A percentile compares a stretch with the other conserved stretches of the same genome.
These are phyloP conservation scores for Etheostoma cragini DNA, from an alignment of 2,113 vertebrate genomes.

Conservation along the genomic window DNA sequence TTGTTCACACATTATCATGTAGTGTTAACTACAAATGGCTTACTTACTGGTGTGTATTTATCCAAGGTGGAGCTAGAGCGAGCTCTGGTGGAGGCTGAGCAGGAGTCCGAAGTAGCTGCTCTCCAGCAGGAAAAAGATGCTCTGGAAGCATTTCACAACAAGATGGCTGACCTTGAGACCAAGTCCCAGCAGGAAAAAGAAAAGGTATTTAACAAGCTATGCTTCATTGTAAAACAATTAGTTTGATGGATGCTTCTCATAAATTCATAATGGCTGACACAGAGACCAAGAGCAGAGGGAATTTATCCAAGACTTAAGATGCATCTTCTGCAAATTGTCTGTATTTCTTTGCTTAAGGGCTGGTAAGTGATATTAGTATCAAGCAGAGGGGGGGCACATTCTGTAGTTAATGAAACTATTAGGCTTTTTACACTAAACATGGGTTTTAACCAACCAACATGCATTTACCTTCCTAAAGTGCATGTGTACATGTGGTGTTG, in stretches of 20 bases:
- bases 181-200: constrained; percentile 92
- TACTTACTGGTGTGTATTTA: constrained; percentile 7
- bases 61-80: constrained; percentile 93
- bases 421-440: not conserved
- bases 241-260: not conserved
- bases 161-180: constrained; percentile 91
- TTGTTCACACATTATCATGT: not conserved
- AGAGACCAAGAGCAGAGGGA: not conserved
- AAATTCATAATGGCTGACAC: not conserved
- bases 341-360: not conserved
- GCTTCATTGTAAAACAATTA: not conserved
- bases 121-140: constrained; percentile 93
- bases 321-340: not conserved
- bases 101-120: constrained; percentile 91
- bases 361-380: not conserved
- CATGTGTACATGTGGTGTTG: constrained; percentile 14
- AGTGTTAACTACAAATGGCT: not conserved
- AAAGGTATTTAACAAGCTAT: constrained; percentile 85
- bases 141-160: constrained; percentile 90
- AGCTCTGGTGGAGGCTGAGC: constrained; percentile 94
- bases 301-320: not conserved
- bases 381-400: not conserved
- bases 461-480: not conserved
- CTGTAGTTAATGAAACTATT: not conserved
- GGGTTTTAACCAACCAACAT: not conserved